Base-by-base conservation (phyloP, 2,888 invertebrate genomes). In the Bellardia pandia region DNA sequence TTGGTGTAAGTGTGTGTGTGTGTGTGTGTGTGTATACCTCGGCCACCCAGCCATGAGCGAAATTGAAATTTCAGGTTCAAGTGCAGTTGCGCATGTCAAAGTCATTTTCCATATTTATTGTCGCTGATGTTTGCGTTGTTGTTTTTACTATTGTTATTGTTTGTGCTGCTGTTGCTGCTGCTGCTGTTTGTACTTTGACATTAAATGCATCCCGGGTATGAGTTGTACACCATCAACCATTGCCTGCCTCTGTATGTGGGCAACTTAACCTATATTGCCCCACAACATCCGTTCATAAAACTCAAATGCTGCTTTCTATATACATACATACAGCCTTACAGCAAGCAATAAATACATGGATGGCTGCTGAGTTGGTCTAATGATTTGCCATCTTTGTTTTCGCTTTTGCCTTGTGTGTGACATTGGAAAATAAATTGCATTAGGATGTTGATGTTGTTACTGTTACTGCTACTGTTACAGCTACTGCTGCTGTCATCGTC, bases 1-100 rank as follows among this genome's bases (percentile, higher is more conserved):
- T 16, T 68, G 30, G 2, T 51, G 14, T 71, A n/a, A n/a, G 37
- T 9, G 30, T 37, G n/a, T n/a, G n/a, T n/a, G n/a, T n/a, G n/a
- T n/a, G 9, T 74, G 40, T 7, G 33, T 30, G 14, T 72, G 56
- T 48, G 14, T 40, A 40, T 64, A 13, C 30, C 13, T n/a, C 60
- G 16, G 37, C 16, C 76, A 16, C 60, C 71, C 76, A 58, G 81
- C 58, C 68, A 66, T 72, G 42, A 51, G 66, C n/a, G n/a, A 51
- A 85, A 76, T 40, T 40, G 16, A 60, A 86, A 91, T 92, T 93
- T 93, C 93, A 93, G 93, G 93, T 93, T 93, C 93, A 93, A 93
- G 93, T 88, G 89, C 89, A 89, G 90, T 85, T 92, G 93, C 93
- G 93, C 93, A 93, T 91, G 92, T 89, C 91, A 80, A 85, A 80